Base-by-base conservation (phyloP, 2,797 vertebrate species). In the Mycteria americana region DNA sequence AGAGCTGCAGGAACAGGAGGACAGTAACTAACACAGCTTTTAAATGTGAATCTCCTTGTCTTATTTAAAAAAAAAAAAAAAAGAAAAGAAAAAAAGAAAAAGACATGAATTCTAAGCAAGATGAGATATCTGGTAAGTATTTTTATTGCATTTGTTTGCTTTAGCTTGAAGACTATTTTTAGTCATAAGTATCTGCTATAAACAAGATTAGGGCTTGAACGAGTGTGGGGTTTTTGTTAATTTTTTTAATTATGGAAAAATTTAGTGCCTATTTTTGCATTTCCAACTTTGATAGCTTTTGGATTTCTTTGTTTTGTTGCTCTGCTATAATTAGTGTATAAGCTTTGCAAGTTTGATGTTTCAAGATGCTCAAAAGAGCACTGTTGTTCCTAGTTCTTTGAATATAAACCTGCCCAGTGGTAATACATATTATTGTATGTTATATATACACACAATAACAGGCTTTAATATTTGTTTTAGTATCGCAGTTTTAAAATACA, bases 121-220 rank as follows among this genome's bases (percentile, higher is more conserved):
- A 89, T 25, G 78, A 94, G 60, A 35, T 92, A 62, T 45, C 85
- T 85, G 97, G 98, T 98, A 97, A 98, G 98, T 97, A 88, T 85
- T 97, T 60, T n/a, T 72, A 65, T 60, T 93, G 31, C 25, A 76
- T 79, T 84, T 57, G 22, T 7, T 78, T 87, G 23, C 39, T 83
- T 93, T 85, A 46, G 28, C 50, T 69, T 56, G 18, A 53, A 75
- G 37, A 63, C 53, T 85, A 37, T 45, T 95, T 95, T 97, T 82
- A 63, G 31, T 79, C 6, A 7, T 59, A 39, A 59, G 3, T 56
- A 35, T 69, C 25, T 83, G 51, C 27, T 78, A 4, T 85, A 77
- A 96, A 62, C 28, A 75, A 37, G 54, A 69, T 77, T 31, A 51
- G 33, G 22, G 24, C n/a, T 88, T 81, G 33, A 46, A 67, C 70